phyloP scores from a whole-genome alignment of 2,113 vertebrate species.

The Lagopus muta region DNA sequence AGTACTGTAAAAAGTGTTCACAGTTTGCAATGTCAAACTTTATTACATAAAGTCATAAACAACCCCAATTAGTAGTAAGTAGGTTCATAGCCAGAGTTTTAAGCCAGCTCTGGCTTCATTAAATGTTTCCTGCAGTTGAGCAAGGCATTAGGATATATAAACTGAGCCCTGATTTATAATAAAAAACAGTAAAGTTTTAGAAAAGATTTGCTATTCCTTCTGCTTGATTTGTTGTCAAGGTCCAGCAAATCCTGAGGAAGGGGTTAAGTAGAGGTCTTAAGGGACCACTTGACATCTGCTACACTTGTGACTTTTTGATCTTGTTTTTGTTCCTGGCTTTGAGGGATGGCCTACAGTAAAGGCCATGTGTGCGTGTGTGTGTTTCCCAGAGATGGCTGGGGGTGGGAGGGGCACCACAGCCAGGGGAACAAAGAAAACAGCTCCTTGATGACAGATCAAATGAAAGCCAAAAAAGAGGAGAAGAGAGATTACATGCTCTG shows the following conservation, averaged over 20 bases:
- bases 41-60: slow-evolving; percentile 70
- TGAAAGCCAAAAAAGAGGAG: slow-evolving; percentile 68
- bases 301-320: slow-evolving; percentile 80
- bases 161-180: slow-evolving; percentile 61
- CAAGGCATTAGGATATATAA: slow-evolving; percentile 28
- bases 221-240: slow-evolving; percentile 73
- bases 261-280: slow-evolving; percentile 81
- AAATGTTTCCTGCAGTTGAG: slow-evolving; percentile 34
- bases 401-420: neutral
- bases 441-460: slow-evolving; percentile 80
- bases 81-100: slow-evolving; percentile 27
- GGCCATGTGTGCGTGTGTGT: slow-evolving; percentile 31
- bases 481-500: slow-evolving; percentile 72
- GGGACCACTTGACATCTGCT: slow-evolving; percentile 87
- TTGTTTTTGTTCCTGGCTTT: slow-evolving; percentile 64
- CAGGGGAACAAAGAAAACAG: slow-evolving; percentile 74
- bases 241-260: slow-evolving; percentile 72
- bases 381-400: neutral
- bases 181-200: slow-evolving; percentile 44
- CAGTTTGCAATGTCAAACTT: slow-evolving; percentile 69
- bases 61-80: slow-evolving; percentile 68
- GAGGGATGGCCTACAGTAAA: slow-evolving; percentile 70
- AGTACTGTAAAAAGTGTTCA: slow-evolving; percentile 62
- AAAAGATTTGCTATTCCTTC: slow-evolving; percentile 49
- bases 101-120: slow-evolving; percentile 50